Conservation (phyloP, 1,140 invertebrate genomes). For the Sycobia sp. region DNA sequence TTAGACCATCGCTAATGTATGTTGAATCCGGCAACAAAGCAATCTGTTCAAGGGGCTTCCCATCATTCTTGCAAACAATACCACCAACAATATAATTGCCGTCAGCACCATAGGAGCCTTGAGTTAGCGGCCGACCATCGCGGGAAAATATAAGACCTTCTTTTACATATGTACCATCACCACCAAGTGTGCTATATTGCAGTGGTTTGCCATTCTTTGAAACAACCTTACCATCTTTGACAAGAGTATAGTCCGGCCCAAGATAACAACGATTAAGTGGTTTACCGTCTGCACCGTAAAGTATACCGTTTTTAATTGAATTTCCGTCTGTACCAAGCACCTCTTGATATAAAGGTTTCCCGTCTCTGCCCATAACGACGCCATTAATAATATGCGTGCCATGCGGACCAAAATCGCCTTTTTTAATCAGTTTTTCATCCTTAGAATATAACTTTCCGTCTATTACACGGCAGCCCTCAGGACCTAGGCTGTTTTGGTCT, state of each 20-base stretch:
- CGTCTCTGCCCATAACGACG: slow-evolving; percentile 55
- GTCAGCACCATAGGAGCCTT: slow-evolving; percentile 50
- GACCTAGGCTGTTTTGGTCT: slow-evolving; percentile 51
- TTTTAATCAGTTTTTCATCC: slow-evolving; percentile 51
- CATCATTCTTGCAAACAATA: slow-evolving; percentile 50
- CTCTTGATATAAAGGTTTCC: slow-evolving; percentile 52
- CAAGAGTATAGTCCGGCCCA: slow-evolving; percentile 44
- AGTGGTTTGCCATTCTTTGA: slow-evolving; percentile 54
- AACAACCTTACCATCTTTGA: slow-evolving; percentile 54
- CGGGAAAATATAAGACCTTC: slow-evolving; percentile 53
- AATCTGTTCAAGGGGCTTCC: slow-evolving; percentile 49
- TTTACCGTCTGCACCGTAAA: slow-evolving; percentile 44
- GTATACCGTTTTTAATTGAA: slow-evolving; percentile 50
- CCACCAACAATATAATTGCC: slow-evolving; percentile 54
- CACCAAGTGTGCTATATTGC: slow-evolving; percentile 45
- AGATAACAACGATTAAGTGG: slow-evolving; percentile 44
- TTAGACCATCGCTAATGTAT: slow-evolving; percentile 53
- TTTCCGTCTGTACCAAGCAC: slow-evolving; percentile 51
- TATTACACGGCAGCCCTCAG: slow-evolving; percentile 47
- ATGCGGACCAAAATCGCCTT: slow-evolving; percentile 53
- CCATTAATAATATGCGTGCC: slow-evolving; percentile 50
- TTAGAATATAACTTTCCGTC: slow-evolving; percentile 53
- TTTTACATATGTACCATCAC: slow-evolving; percentile 53
- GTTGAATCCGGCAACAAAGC: slow-evolving; percentile 52
- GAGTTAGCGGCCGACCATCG: slow-evolving; percentile 50